Conservation (phyloP, 2,113 vertebrate species). For the Lathamus discolor region DNA sequence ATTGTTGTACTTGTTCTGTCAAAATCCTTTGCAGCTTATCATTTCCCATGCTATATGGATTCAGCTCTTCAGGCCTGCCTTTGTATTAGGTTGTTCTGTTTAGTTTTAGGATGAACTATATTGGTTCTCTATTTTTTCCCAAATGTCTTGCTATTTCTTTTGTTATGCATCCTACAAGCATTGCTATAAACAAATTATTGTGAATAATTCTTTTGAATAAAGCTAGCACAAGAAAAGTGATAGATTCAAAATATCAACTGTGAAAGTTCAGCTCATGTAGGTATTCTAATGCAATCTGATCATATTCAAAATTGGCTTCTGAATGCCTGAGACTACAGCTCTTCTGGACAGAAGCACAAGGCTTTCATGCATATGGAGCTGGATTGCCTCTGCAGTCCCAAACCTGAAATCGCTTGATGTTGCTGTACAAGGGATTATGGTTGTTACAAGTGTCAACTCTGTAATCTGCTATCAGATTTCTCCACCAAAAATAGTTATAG, state of each 20-base stretch:
- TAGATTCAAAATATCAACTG: background rate
- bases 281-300: background rate
- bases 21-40: background rate
- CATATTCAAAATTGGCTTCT: background rate
- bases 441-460: background rate
- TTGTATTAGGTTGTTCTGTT: background rate
- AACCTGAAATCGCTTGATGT: background rate
- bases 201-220: background rate
- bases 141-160: background rate
- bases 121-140: background rate
- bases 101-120: background rate
- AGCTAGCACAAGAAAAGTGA: background rate
- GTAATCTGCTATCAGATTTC: background rate
- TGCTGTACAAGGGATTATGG: background rate
- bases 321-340: background rate
- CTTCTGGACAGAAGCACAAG: background rate
- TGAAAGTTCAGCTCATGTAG: background rate
- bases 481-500: background rate
- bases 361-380: background rate
- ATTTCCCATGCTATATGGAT: background rate
- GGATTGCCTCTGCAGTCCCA: background rate
- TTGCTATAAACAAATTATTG: background rate
- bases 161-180: background rate
- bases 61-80: background rate
- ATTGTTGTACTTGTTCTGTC: background rate